Base-by-base conservation (phyloP, 2,888 invertebrate species). In the Nipponacmea schrenckii region DNA sequence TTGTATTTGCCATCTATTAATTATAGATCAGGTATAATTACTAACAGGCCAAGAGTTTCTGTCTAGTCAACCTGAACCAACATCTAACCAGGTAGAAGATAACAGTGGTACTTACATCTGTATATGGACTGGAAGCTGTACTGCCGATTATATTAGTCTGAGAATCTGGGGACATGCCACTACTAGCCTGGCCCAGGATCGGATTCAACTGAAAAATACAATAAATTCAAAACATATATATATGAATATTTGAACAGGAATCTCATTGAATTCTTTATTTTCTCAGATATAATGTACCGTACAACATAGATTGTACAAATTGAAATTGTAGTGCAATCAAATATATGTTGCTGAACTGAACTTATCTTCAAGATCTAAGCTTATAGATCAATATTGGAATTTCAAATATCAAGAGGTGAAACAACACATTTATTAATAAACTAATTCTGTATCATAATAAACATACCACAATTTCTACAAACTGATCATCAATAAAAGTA, bases 81-180 rank as follows among this genome's bases (percentile, higher is more conserved):
- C 31, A 5, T 31, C 31, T 3, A 31, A 31, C 31, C 5, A 31
- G 31, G 5, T 31, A 31, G 31, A 31, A 31, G 5, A 31, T 3
- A 31, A 31, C 31, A 5, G 2, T 62, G 44, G n/a, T 64, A 80
- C 83, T 82, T 75, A 84, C 84, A 72, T 85, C 84, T 76, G 83
- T 77, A 71, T 83, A 85, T 50, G 85, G 85, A 70, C 82, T 82
- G 20, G 84, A 82, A 67, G 81, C 82, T 46, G 83, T 79, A 69
- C 81, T 81, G 68, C 83, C 80, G n/a, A 83, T 83, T 66, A 84
- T 81, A 31, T 83, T 81, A n/a, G 83, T 84, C 77, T 87, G 86
- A 14, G 81, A 81, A 70, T 87, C 87, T 44, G 87, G 86, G 39
- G 81, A 81, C 86, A 87, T 86, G 56, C 81, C 83, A 26, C 80